phyloP scores from a whole-genome alignment of 1,140 invertebrate genomes.

The Drosophila chauvacae region DNA sequence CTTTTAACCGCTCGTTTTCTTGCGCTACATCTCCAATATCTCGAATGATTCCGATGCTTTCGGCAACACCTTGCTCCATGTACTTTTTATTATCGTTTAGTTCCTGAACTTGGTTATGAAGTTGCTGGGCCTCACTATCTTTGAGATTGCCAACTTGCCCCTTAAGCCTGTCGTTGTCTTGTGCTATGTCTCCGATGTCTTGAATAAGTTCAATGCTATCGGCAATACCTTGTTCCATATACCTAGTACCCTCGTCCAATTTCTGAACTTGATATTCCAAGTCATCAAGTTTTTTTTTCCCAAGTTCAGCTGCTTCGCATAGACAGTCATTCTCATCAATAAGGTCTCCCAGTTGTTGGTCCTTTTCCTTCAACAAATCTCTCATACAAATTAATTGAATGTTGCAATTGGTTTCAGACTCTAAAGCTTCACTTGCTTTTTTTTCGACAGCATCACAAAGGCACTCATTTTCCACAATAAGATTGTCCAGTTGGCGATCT shows the following conservation, averaged over 20 bases:
- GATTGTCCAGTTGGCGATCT: conserved; percentile 29
- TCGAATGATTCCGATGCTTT: conserved; percentile 37
- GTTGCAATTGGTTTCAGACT: conserved; percentile 24
- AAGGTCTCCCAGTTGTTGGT: conserved; percentile 44
- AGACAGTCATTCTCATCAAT: conserved; percentile 61
- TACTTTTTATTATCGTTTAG: conserved; percentile 52
- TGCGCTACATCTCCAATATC: conserved; percentile 52
- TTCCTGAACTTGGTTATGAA: conserved; percentile 47
- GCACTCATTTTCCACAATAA: conserved; percentile 46
- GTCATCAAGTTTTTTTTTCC: conserved; percentile 44
- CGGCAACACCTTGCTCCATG: conserved; percentile 56
- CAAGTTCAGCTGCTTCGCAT: conserved; percentile 45
- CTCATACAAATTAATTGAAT: conserved; percentile 30
- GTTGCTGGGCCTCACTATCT: conserved; percentile 30
- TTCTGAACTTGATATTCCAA: conserved; percentile 42
- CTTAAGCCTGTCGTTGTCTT: conserved; percentile 53
- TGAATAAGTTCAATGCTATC: conserved; percentile 54
- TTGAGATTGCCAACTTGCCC: conserved; percentile 36
- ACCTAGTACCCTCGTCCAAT: conserved; percentile 48
- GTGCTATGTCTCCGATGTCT: conserved; percentile 54
- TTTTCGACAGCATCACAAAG: conserved; percentile 39
- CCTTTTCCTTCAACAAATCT: conserved; percentile 45
- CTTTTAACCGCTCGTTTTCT: conserved; percentile 54
- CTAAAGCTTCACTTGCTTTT: conserved; percentile 14
- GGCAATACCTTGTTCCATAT: conserved; percentile 56